phyloP scores from a whole-genome alignment of 1,140 invertebrate species.

The Tigriopus japonicus region DNA sequence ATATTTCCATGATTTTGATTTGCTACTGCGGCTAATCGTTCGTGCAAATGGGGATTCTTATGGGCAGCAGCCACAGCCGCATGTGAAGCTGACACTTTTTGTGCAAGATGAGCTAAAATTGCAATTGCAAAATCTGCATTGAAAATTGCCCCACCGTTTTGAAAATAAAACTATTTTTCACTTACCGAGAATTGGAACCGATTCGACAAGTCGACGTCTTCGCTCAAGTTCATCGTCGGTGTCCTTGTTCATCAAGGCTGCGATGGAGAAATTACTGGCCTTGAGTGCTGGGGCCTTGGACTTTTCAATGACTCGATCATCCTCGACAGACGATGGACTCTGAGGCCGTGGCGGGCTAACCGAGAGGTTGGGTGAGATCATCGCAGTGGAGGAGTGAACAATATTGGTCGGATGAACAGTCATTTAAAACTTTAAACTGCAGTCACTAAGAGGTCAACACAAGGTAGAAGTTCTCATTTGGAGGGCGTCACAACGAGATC shows the following conservation, averaged over 20 bases:
- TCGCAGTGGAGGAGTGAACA: not conserved
- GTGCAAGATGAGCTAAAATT: not conserved
- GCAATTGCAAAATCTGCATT: not conserved
- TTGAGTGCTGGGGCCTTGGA: not conserved
- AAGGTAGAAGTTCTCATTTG: no score
- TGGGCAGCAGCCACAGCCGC: no score
- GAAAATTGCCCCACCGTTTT: not conserved
- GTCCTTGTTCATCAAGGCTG: constrained; percentile 10
- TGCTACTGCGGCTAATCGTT: no score
- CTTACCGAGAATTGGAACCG: not conserved
- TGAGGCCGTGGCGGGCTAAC: not conserved
- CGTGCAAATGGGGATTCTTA: no score
- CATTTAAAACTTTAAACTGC: no score
- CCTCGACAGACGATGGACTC: no score
- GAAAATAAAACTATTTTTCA: not conserved
- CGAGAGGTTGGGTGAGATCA: constrained; percentile 1
- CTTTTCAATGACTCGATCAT: no score
- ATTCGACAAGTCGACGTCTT: not conserved
- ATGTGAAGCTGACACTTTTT: not conserved
- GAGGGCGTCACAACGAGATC: no score
- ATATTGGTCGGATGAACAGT: no score
- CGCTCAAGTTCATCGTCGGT: not conserved
- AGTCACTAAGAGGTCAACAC: no score
- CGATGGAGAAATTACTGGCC: constrained; percentile 12
- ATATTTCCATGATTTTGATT: no score